Evolutionary conservation across 2,888 invertebrate species (phyloP), one percentile per base, ranked within the genome.

Genomic region (Calliscelio sp.): DNA sequence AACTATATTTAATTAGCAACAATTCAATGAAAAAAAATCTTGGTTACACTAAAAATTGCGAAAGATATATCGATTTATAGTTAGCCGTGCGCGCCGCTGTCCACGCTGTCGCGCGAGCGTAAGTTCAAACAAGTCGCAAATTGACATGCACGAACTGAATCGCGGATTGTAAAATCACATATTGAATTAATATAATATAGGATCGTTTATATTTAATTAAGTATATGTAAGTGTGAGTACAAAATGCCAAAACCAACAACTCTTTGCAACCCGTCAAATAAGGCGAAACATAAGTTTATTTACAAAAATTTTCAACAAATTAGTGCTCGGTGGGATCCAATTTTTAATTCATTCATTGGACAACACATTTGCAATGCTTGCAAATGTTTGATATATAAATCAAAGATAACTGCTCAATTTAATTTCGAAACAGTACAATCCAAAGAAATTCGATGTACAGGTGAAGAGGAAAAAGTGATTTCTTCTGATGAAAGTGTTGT

Each of bases 351-450:
- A 1, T 44, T 70, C 38, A 18, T 70, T 25, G 57, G 66, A 22
- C 24, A 57, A 41, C 24, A 73, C 24, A 61, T 73, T 73, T 73
- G 73, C 18, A 73, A 61, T 49, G 46, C 38, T 49, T 73, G 61
- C 38, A 73, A 73, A 51, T 32, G 20, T 6, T 35, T 51, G 16
- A 49, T 61, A 8, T 73, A 61, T 20, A 73, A 59, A 49, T 49
- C 24, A 49, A 16, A 7, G 25, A 18, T 49, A 7, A 51, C 57
- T 38, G 8, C 14, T 14, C 11, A 57, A 55, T 38, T 53, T 11
- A 24, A 16, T 53, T 22, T 53, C 5, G 25, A 53, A 16, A 20
- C 4, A 18, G 14, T 10, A 10, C 32, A 32, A 10, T 32, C 32
- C 32, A 32, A 38, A 38, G 11, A 38, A 38, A 8, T 38, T 5